Evolutionary conservation across 1,140 invertebrate genomes (phyloP).

Genomic region (Hyles euphorbiae): DNA sequence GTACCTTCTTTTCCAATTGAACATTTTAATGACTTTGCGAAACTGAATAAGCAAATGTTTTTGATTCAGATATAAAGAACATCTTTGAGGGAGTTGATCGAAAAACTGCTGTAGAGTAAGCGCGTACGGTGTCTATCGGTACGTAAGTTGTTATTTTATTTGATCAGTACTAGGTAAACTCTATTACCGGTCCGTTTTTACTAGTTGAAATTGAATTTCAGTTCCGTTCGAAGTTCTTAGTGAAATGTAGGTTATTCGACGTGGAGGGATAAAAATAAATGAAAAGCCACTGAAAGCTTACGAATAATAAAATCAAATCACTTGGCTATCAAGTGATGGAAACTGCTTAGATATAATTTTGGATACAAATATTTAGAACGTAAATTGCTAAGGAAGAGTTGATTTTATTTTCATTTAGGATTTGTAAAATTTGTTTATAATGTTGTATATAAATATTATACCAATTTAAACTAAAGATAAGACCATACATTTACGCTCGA

Average conservation of each 20-base stretch:
- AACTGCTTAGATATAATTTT: no score
- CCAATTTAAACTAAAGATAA: no score
- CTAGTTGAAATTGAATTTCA: constrained; percentile 69
- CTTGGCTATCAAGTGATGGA: no score
- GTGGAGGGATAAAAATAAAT: constrained; percentile 41
- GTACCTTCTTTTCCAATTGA: no score
- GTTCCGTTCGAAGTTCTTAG: constrained; percentile 45
- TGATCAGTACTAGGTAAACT: constrained; percentile 63
- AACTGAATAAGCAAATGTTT: not conserved
- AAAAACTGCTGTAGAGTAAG: constrained; percentile 14
- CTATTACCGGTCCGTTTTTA: constrained; percentile 69
- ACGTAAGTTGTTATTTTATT: constrained; percentile 60
- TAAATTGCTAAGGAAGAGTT: no score
- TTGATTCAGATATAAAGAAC: not conserved
- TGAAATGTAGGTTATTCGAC: constrained; percentile 58
- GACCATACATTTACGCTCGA: no score
- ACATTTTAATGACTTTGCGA: no score
- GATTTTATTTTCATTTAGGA: no score
- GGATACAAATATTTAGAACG: no score
- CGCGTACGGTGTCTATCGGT: constrained; percentile 31
- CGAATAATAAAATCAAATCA: not conserved
- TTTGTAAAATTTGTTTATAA: no score
- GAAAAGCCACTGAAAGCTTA: constrained; percentile 12
- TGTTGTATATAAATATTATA: no score
- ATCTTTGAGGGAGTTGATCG: not conserved